Conservation (phyloP, 1,140 invertebrate species). For the Drosophila teissieri region DNA sequence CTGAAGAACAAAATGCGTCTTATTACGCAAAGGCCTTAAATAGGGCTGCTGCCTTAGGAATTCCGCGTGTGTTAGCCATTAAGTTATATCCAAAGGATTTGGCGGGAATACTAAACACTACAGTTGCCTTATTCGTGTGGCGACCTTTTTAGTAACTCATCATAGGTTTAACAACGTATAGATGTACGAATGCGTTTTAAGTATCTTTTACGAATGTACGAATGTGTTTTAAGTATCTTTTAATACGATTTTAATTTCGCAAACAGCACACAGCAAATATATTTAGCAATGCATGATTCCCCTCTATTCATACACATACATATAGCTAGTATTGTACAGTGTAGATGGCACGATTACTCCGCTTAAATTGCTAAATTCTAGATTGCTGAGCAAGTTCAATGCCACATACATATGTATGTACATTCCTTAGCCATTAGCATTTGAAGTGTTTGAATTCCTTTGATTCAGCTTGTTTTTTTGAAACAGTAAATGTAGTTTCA, state of each 20-base stretch:
- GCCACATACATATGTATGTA: slow-evolving; percentile 33
- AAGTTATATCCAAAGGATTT: slow-evolving; percentile 2
- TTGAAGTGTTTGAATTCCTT: slow-evolving; percentile 7
- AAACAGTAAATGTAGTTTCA: slow-evolving; percentile 2
- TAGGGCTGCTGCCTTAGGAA: slow-evolving; percentile 23
- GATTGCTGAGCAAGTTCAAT: slow-evolving; percentile 31
- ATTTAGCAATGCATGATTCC: slow-evolving; percentile 12
- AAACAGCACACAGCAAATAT: slow-evolving; percentile 5
- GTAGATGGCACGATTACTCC: slow-evolving; percentile 13
- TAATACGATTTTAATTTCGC: slow-evolving; percentile 14
- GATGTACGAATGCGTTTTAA: neutral
- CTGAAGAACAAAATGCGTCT: slow-evolving; percentile 52
- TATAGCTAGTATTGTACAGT: slow-evolving; percentile 1
- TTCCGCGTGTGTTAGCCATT: slow-evolving; percentile 22
- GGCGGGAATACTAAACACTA: slow-evolving; percentile 13
- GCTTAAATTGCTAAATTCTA: slow-evolving; percentile 2
- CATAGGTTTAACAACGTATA: too few relatives aligned
- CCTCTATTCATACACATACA: neutral
- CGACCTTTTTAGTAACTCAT: too few relatives aligned
- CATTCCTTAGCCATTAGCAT: slow-evolving; percentile 14
- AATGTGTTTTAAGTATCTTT: neutral
- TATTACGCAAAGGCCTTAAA: slow-evolving; percentile 58
- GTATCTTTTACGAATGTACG: neutral
- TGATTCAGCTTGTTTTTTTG: neutral
- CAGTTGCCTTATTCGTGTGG: too few relatives aligned